A percentile compares a stretch with the other conserved stretches of the same genome.
These are phyloP conservation scores for Hyperoplus immaculatus DNA, from an alignment of 2,797 vertebrate genomes.

Conservation along the genomic window DNA sequence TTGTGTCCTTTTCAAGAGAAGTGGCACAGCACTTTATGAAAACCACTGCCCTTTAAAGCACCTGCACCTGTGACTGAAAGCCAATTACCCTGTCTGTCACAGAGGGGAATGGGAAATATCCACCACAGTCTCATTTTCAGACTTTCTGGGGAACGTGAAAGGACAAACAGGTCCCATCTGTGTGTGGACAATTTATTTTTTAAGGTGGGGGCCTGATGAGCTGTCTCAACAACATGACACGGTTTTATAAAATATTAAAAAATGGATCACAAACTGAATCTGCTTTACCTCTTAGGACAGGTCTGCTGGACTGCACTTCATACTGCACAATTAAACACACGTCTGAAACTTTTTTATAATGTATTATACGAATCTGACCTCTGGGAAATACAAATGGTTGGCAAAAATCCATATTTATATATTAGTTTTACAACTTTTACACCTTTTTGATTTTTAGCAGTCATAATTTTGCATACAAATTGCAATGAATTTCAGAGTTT, in stretches of 20 bases:
- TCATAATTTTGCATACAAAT: too few relatives aligned
- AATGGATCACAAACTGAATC: not conserved
- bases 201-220: conserved; percentile 42
- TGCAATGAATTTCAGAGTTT: too few relatives aligned
- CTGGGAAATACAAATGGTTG: too few relatives aligned
- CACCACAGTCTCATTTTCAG: conserved; percentile 47
- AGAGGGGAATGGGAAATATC: conserved; percentile 50
- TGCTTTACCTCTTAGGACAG: not conserved
- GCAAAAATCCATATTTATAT: too few relatives aligned
- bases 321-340: too few relatives aligned
- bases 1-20: conserved; percentile 30
- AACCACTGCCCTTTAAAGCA: conserved; percentile 37
- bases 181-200: conserved; percentile 20
- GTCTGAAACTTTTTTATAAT: too few relatives aligned
- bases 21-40: conserved; percentile 50
- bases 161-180: conserved; percentile 52
- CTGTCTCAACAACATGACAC: conserved; percentile 37
- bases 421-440: too few relatives aligned
- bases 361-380: too few relatives aligned
- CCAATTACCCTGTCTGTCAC: conserved; percentile 74
- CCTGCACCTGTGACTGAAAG: conserved; percentile 68
- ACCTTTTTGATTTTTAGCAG: too few relatives aligned
- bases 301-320: not conserved
- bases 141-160: conserved; percentile 34
- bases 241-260: not conserved